Evolutionary conservation across 2,797 vertebrate genomes (phyloP), one percentile per base, ranked within the genome.

Genomic region (Lepus townsendii): DNA sequence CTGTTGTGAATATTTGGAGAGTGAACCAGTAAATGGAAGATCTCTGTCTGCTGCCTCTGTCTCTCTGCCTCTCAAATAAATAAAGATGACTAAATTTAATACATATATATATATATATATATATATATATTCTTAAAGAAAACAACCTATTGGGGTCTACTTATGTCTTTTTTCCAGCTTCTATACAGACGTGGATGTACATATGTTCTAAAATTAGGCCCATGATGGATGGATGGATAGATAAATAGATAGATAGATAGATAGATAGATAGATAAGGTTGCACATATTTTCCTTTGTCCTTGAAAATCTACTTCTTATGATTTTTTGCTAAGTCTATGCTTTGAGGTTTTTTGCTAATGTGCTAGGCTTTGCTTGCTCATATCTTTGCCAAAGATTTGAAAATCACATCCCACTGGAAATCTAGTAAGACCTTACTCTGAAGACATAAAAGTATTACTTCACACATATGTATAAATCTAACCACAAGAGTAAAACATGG

Each of bases 351-450:
- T 79, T 82, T 76, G 19, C 60, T 66, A 90, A 65, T 16, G 6
- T 4, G 26, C 10, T 79, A 35, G 35, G 4, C 77, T 93, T 90
- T 91, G n/a, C 32, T 26, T 57, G 60, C 22, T 77, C 66, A 11
- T 13, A 8, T 50, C 42, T 68, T 24, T 76, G 78, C 20, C 42
- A 89, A 71, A 65, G 35, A 63, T 54, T 38, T 87, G 57, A 30
- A 88, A 83, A 35, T 71, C 63, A 27, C 24, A 30, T 24, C 57
- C 24, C 77, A 47, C 52, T 87, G 35, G 50, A 85, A 93, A 38
- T 38, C 42, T 88, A 75, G 76, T 6, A n/a, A 47, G 16, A 87
- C 19, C 2, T 66, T 69, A 75, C 24, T 52, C 69, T 71, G 62
- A 90, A 26, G 57, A n/a, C 62, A 6, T 54, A 72, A 38, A 11